Conservation (phyloP, 2,888 invertebrate genomes). For the Salpingus planirostris region DNA sequence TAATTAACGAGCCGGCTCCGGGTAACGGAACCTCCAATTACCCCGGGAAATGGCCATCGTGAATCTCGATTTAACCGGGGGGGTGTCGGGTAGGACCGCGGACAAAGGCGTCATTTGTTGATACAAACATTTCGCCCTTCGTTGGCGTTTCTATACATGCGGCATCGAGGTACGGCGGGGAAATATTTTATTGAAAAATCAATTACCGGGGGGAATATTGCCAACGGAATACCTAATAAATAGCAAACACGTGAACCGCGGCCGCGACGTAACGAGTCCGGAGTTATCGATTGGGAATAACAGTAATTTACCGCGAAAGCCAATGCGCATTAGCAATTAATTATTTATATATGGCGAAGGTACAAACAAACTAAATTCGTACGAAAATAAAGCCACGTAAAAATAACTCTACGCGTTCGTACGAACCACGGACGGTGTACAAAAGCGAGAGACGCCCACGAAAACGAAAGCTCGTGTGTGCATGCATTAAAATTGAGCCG, state of each 20-base stretch:
- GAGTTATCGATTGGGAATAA: constrained; percentile 32
- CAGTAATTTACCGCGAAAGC: constrained; percentile 33
- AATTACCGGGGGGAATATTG: constrained; percentile 29
- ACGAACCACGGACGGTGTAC: no score
- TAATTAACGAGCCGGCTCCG: no score
- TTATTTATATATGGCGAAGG: constrained; percentile 23
- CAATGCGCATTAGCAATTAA: constrained; percentile 34
- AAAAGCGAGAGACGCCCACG: background rate
- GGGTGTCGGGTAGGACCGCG: no score
- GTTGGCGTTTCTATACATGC: constrained; percentile 16
- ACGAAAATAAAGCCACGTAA: constrained; percentile 13
- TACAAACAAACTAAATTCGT: constrained; percentile 20
- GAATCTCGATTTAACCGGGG: no score
- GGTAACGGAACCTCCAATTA: no score
- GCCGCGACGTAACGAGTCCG: constrained; percentile 17
- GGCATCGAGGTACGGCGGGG: constrained; percentile 5
- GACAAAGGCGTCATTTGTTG: no score
- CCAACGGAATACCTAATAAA: constrained; percentile 30
- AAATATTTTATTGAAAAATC: constrained; percentile 31
- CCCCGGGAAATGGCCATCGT: no score
- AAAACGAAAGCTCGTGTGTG: background rate
- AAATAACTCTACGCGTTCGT: no score
- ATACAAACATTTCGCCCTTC: background rate
- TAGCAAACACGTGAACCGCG: constrained; percentile 28
- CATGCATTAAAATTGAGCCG: no score